Evolutionary conservation across 2,888 invertebrate genomes (phyloP).

Genomic region (Luperina testacea): DNA sequence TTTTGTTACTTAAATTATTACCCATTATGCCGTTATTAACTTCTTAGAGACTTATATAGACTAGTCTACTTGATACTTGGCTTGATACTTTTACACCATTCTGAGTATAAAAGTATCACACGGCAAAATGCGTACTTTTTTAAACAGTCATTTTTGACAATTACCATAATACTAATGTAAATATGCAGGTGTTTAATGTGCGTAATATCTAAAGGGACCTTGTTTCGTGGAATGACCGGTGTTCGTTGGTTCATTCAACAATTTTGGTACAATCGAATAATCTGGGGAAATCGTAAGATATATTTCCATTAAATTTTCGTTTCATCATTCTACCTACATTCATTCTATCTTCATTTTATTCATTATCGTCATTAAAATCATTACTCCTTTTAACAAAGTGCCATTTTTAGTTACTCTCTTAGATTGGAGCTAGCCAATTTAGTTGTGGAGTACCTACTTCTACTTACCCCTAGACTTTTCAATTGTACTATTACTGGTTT

Average conservation of each 20-base stretch:
- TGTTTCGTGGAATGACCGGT: constrained; percentile 53
- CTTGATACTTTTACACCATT: constrained; percentile 50
- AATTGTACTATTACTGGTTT: constrained; percentile 54
- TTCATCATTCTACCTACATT: constrained; percentile 25
- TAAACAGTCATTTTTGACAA: constrained; percentile 63
- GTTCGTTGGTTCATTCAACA: constrained; percentile 28
- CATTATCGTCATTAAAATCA: constrained; percentile 38
- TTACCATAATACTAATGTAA: constrained; percentile 70
- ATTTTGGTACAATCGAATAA: constrained; percentile 31
- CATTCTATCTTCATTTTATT: constrained; percentile 17
- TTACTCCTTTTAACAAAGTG: constrained; percentile 51
- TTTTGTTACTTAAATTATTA: constrained; percentile 64
- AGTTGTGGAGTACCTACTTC: constrained; percentile 73
- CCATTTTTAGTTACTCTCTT: constrained; percentile 72
- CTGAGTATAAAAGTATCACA: constrained; percentile 47
- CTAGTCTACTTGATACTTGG: constrained; percentile 44
- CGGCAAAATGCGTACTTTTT: constrained; percentile 61
- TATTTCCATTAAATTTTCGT: constrained; percentile 21
- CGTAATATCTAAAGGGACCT: constrained; percentile 68
- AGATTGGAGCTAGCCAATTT: constrained; percentile 82
- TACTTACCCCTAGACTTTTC: constrained; percentile 54
- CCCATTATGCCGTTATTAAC: constrained; percentile 49
- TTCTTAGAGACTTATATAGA: constrained; percentile 43
- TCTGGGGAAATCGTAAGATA: constrained; percentile 22
- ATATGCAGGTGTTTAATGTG: constrained; percentile 65